phyloP scores from a whole-genome alignment of 1,140 invertebrate genomes.

The Ooceraea biroi region DNA sequence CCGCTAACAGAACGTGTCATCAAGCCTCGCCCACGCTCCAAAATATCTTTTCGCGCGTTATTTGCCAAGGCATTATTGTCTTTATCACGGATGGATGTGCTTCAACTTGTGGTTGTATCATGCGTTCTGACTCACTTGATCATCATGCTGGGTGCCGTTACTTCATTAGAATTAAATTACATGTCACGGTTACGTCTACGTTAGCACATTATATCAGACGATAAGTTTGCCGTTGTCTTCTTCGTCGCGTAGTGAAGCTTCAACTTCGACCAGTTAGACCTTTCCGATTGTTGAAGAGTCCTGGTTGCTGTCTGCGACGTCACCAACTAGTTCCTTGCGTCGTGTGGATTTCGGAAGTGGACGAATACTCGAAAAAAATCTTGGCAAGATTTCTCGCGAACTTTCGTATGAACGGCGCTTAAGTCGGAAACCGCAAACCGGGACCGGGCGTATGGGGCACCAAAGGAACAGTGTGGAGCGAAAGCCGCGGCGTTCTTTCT shows the following conservation, averaged over 20 bases:
- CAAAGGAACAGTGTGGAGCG: constrained; percentile 63
- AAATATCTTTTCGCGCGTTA: constrained; percentile 9
- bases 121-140: background rate
- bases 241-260: background rate
- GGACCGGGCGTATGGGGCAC: constrained; percentile 69
- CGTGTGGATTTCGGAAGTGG: background rate
- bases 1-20: constrained; percentile 60
- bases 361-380: background rate
- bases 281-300: background rate
- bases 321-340: background rate
- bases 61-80: constrained; percentile 3
- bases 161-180: background rate
- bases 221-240: background rate
- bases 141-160: background rate
- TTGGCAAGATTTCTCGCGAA: background rate
- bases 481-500: constrained; percentile 64
- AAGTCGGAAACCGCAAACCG: constrained; percentile 71
- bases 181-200: too few species aligned
- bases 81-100: background rate
- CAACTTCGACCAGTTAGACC: background rate
- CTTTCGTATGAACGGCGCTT: constrained; percentile 64
- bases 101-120: background rate
- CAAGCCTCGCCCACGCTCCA: constrained; percentile 42
- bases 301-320: background rate
- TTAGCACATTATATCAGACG: background rate